Conservation (phyloP, 2,888 invertebrate species). For the Margaritifera margaritifera region DNA sequence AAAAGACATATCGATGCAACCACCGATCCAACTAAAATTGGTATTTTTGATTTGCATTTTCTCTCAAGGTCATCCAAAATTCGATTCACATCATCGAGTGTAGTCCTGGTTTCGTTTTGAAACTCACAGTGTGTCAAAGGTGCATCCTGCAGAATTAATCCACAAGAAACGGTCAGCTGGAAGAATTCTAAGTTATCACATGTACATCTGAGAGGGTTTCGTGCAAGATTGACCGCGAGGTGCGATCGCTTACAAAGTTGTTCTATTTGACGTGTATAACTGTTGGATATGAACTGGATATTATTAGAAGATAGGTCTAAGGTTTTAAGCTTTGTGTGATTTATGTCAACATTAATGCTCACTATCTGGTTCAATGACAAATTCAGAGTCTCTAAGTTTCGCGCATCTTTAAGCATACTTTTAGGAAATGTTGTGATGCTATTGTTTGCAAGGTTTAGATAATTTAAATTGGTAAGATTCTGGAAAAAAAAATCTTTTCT, state of each 20-base stretch:
- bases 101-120: too few species aligned
- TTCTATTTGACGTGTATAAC: neutral
- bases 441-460: neutral
- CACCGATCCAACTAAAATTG: neutral
- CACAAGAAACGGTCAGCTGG: neutral
- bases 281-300: neutral
- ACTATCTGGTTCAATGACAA: neutral
- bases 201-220: neutral
- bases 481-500: neutral
- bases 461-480: neutral
- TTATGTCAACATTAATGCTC: neutral
- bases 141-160: too few species aligned
- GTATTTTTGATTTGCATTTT: neutral
- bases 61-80: neutral
- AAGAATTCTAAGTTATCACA: neutral
- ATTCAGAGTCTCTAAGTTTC: neutral
- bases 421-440: neutral
- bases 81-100: neutral
- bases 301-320: neutral
- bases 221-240: neutral
- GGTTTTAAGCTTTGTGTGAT: slow-evolving; percentile 1
- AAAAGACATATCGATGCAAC: neutral
- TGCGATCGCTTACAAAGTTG: neutral
- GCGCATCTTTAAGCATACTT: neutral
- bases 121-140: too few species aligned